Base-by-base conservation (phyloP, 2,113 vertebrate genomes). In the Manacus vitellinus region DNA sequence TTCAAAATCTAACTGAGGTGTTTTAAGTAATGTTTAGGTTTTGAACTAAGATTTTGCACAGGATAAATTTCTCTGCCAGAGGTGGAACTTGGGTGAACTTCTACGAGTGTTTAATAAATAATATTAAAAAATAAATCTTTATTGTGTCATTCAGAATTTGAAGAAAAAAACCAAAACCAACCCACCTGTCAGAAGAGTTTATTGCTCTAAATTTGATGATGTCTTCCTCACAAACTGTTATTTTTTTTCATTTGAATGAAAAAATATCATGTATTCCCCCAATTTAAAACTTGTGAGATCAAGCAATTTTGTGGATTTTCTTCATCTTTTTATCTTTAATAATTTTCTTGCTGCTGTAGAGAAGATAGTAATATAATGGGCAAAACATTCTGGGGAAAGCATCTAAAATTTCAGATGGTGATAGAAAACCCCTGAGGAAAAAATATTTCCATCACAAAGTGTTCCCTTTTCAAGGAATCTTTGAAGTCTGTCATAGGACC, bases 401-500 rank as follows among this genome's bases (percentile, higher is more conserved):
- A 93, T 97, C 75, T 94, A 93, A 96, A 97, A 96, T 98, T 97
- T 96, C 70, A 54, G 97, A 87, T 98, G 86, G 79, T 76, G 74
- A 33, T 92, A 84, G 91, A 85, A 97, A 98, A 92, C 74, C 97
- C 96, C 90, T 1, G 54, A 95, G 97, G 97, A 92, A 96, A 96
- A 97, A 97, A 85, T 83, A 98, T 98, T 98, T 98, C 97, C 97
- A 98, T 97, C 97, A 97, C 97, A 98, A 98, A 98, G 97, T 97
- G 71, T 84, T 97, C 91, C 82, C 88, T 96, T 97, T 97, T 96
- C 81, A 81, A 94, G 94, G 77, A 95, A 88, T 91, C 97, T 98
- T 98, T 98, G 98, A 98, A 98, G 97, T 97, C 91, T 94, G 92
- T 94, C 95, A 94, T 80, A 96, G 88, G 95, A 96, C 67, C 96